Evolutionary conservation across 2,797 vertebrate genomes (phyloP), one percentile per base, ranked within the genome.

Genomic region (Mico argentatus): DNA sequence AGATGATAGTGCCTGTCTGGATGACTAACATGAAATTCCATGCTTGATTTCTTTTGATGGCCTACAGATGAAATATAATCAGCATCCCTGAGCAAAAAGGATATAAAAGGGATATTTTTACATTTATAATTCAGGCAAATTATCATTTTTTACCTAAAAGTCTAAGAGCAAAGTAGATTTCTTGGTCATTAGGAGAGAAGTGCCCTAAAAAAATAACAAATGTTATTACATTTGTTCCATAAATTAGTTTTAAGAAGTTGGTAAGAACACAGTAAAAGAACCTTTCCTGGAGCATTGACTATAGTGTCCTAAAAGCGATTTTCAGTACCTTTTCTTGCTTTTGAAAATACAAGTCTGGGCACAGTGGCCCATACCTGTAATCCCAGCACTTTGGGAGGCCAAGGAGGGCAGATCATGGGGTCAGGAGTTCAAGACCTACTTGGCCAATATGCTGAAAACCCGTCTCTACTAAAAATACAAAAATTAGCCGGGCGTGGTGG

Each of bases 231-330:
- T 90, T 79, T 87, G 30, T 93, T 86, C 81, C 48, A n/a, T 77
- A 92, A 55, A 73, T 64, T 26, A 88, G 24, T 48, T 83, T 91
- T 46, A 96, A 72, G 39, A 88, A 88, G 85, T 92, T 79, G 79
- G 17, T 89, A 77, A 88, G 33, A 59, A 72, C 50, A 87, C 26
- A 22, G 13, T 52, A 75, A 91, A 91, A 81, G 36, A 90, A 90
- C 4, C 50, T 77, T 94, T 95, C 92, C 57, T 81, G 17, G 11
- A 81, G 26, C 44, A 84, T 2, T 84, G 64, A 81, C 50, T 57
- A 92, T 48, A 50, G 17, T 57, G 39, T 90, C 41, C 50, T 88
- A 33, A 91, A 9, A 80, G 33, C 1, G 5, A 90, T 80, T 94
- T 93, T 89, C 48, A 67, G 48, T 89, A 64, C n/a, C 73, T 83